These are phyloP conservation scores for Mactra quadrangularis DNA, from an alignment of 1,140 invertebrate species.

Conservation along the genomic window DNA sequence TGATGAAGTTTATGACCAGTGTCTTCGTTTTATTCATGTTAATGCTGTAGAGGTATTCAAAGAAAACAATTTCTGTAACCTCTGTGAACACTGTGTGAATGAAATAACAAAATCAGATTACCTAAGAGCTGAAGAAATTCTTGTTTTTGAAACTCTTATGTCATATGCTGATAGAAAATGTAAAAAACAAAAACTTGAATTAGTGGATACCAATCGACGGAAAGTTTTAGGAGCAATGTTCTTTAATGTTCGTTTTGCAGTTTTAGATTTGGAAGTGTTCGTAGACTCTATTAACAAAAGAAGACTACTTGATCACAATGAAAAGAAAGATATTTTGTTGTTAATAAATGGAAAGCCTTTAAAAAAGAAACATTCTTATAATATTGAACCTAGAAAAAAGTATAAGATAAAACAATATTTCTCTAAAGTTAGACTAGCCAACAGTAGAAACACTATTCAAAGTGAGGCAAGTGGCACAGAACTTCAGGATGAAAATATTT, in stretches of 20 bases:
- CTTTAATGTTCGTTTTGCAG: conserved; percentile 49
- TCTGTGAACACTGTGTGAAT: conserved; percentile 15
- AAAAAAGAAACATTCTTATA: conserved; percentile 3
- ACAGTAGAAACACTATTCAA: no score
- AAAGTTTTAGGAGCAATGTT: conserved; percentile 39
- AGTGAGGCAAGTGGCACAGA: no score
- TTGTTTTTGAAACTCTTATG: conserved; percentile 42
- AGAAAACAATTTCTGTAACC: conserved; percentile 2
- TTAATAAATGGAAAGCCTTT: conserved; percentile 31
- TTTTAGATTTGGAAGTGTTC: conserved; percentile 36
- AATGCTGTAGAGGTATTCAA: conserved; percentile 43
- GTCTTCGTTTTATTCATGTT: conserved; percentile 43
- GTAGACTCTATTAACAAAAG: conserved; percentile 8
- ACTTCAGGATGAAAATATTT: no score
- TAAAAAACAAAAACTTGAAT: conserved; percentile 1
- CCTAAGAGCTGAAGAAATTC: conserved; percentile 43
- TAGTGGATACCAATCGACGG: conserved; percentile 20
- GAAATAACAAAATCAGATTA: conserved; percentile 31
- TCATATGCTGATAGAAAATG: conserved; percentile 50
- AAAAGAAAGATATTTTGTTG: conserved; percentile 37
- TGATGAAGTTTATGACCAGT: not conserved
- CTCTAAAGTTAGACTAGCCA: no score
- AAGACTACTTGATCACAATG: conserved; percentile 22
- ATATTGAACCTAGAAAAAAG: not conserved
- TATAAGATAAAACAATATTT: not conserved